Base-by-base conservation (phyloP, 2,113 vertebrate species). In the Nothoprocta perdicaria region DNA sequence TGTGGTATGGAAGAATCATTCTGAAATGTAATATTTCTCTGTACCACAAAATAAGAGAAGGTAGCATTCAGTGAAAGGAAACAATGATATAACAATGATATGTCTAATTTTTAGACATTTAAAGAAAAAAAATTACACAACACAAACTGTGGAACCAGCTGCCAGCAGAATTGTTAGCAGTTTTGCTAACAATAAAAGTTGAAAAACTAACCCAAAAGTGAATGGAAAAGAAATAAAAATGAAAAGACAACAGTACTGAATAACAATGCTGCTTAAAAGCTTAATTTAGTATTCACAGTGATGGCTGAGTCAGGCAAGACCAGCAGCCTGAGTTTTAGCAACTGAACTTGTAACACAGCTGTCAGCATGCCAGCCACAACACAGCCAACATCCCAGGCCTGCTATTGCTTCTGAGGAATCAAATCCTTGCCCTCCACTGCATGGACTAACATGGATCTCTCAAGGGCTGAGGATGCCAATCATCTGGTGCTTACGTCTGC, bases 1-100 rank as follows among this genome's bases (percentile, higher is more conserved):
- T 26, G 8, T 24, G 27, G 65, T 29, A 63, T 1, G 0, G 22
- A 75, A 52, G 31, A 65, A 33, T 29, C 1, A 0, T 4, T 40
- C 38, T 81, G 61, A 52, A 86, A 60, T 86, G 24, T 18, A 41
- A 38, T 3, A 21, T 17, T 61, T 89, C 13, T 57, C 13, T 79
- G 45, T 4, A 73, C 15, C 46, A 33, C 38, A 40, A 29, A 45
- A 78, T 12, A 80, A 50, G 24, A 40, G 14, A 57, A 5, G 24
- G 35, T 10, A 27, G 38, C 74, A 84, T 78, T 29, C 69, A 78
- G 31, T 67, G 52, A 91, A 84, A 77, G n/a, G 6, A 31, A 92
- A 52, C 7, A 46, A 46, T 9, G 22, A 29, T 4, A 38, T 38
- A 38, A 38, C 7, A 38, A 38, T 38, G 35, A 38, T 38, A 38